A percentile compares a stretch with the other conserved stretches of the same genome.
Conservation (phyloP, 2,888 invertebrate genomes). For the Eilema depressum region DNA sequence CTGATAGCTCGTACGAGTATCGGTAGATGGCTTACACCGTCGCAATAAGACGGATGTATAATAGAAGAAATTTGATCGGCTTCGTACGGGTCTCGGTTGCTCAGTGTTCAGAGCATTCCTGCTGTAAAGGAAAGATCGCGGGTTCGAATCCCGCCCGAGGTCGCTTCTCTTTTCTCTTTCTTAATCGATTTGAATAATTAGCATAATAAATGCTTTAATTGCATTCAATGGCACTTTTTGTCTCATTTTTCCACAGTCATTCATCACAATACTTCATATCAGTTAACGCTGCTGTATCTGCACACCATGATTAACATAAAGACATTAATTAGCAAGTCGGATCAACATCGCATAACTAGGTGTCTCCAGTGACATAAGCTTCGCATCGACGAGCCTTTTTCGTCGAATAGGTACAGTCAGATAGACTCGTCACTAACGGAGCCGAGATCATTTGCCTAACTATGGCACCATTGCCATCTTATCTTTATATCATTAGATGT, state of each 20-base stretch:
- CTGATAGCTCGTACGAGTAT: too few species aligned
- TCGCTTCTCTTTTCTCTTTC: too few species aligned
- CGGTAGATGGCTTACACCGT: too few species aligned
- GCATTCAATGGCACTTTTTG: too few species aligned
- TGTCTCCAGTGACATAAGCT: slow-evolving; percentile 59
- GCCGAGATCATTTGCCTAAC: slow-evolving; percentile 11
- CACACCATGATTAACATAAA: slow-evolving; percentile 14
- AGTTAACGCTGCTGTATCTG: slow-evolving; percentile 6
- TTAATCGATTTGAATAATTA: too few species aligned
- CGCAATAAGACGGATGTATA: too few species aligned
- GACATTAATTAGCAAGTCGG: slow-evolving; percentile 31
- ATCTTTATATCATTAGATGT: slow-evolving; percentile 41
- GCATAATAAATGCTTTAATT: too few species aligned
- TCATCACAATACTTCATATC: slow-evolving; percentile 1
- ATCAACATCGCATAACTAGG: slow-evolving; percentile 52
- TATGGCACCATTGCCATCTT: slow-evolving; percentile 35
- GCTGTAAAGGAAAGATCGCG: too few species aligned
- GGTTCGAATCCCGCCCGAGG: too few species aligned
- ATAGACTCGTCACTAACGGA: slow-evolving; percentile 21
- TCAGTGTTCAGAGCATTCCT: too few species aligned
- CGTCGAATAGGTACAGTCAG: slow-evolving; percentile 34
- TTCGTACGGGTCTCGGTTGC: too few species aligned
- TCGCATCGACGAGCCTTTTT: slow-evolving; percentile 49
- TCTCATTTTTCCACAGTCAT: slow-evolving; percentile 4
- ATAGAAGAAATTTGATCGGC: too few species aligned